A percentile compares a stretch with the other conserved stretches of the same genome.
These are phyloP conservation scores for Caenorhabditis macrosperma DNA, from an alignment of 2,888 invertebrate genomes.

Conservation along the genomic window DNA sequence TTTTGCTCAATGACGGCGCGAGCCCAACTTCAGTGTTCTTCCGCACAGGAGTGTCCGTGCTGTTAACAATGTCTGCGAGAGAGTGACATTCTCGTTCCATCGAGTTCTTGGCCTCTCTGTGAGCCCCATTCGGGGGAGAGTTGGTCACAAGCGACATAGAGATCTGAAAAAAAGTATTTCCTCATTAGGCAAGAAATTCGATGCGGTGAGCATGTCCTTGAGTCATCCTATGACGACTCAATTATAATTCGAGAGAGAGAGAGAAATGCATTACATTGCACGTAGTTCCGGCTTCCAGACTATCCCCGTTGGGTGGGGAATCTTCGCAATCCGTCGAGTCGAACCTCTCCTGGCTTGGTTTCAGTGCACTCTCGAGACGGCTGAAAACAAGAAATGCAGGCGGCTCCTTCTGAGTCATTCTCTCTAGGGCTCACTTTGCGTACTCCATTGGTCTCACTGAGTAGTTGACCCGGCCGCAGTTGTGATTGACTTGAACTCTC, in stretches of 20 bases:
- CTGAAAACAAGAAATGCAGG: slow-evolving; percentile 47
- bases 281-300: slow-evolving; percentile 57
- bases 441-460: slow-evolving; percentile 71
- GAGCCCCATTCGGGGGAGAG: slow-evolving; percentile 60
- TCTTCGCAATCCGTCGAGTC: slow-evolving; percentile 73
- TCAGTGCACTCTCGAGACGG: slow-evolving; percentile 45
- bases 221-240: slow-evolving; percentile 19
- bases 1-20: slow-evolving; percentile 62
- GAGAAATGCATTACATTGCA: slow-evolving; percentile 47
- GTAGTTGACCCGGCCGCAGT: slow-evolving; percentile 68
- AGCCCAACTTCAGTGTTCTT: slow-evolving; percentile 71
- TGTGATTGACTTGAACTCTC: slow-evolving; percentile 65
- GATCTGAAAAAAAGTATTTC: slow-evolving; percentile 29
- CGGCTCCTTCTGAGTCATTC: too few species aligned
- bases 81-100: slow-evolving; percentile 77
- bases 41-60: slow-evolving; percentile 61
- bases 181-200: slow-evolving; percentile 12
- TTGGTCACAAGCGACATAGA: slow-evolving; percentile 51
- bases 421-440: slow-evolving; percentile 59
- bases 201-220: neutral
- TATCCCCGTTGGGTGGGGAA: slow-evolving; percentile 65
- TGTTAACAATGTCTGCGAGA: slow-evolving; percentile 71
- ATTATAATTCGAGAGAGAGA: slow-evolving; percentile 1
- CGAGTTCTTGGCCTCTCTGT: slow-evolving; percentile 55
- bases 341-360: slow-evolving; percentile 47